Evolutionary conservation across 2,888 invertebrate species (phyloP), one percentile per base, ranked within the genome.

Genomic region (Entomobrya proxima): DNA sequence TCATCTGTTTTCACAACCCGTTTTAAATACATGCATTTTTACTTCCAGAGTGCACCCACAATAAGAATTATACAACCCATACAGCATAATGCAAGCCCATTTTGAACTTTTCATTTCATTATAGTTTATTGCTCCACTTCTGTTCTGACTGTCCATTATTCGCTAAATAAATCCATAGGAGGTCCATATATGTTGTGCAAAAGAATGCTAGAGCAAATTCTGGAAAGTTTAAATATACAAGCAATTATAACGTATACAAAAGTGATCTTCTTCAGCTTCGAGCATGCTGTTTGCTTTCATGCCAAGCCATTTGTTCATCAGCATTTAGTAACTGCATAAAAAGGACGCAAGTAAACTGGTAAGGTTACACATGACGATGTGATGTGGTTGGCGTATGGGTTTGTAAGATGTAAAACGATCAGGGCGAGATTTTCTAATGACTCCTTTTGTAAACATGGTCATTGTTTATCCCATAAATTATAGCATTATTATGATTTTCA

Each of bases 391-490:
- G 7, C 44, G 44, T 40, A 11, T 40, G 7, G 7, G 7, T 40
- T 40, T 40, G 7, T 15, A 40, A 11, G 15, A 40, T 7, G 44
- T 40, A 7, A 15, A 40, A 7, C 15, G 9, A 40, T 11, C 15
- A 11, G 7, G 7, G 9, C 44, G 21, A 47, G n/a, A 11, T 30
- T 47, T 47, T 52, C 37, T 79, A 85, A 85, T 85, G 85, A 79
- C 79, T 85, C 50, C 75, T 75, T 79, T 50, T 79, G 80, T 85
- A 85, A 85, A 85, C 85, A 79, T 85, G 85, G 85, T 85, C 85
- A 85, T 79, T 85, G 85, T 85, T 85, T 85, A 85, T 75, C 80
- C 44, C 79, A 85, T 85, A 85, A 85, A 85, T 85, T 85, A 85
- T 80, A 44, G 50, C 47, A 67, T 85, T 85, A 85, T 85, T 85